Evolutionary conservation across 2,113 vertebrate genomes (phyloP).

Genomic region (Triplophysa siluroides): DNA sequence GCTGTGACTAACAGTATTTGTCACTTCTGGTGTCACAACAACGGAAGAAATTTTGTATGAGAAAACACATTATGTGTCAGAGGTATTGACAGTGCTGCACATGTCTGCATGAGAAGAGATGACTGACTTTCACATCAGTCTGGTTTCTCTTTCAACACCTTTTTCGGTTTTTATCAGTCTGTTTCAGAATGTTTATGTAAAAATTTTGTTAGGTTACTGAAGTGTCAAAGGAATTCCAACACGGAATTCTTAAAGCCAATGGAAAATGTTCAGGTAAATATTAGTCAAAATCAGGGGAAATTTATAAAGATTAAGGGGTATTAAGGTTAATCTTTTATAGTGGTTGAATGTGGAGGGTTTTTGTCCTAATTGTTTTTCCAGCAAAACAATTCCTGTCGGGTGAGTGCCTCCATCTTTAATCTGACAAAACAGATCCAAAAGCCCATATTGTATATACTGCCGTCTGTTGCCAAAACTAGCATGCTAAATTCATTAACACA

Average conservation of each 20-base stretch:
- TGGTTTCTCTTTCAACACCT: slow-evolving; percentile 32
- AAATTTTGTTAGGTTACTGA: neutral
- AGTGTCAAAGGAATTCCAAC: neutral
- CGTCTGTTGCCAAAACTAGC: slow-evolving; percentile 58
- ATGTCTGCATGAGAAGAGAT: slow-evolving; percentile 33
- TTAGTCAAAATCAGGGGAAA: neutral
- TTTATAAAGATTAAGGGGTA: neutral
- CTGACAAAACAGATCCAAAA: slow-evolving; percentile 52
- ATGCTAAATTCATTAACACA: slow-evolving; percentile 71
- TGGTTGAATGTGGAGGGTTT: neutral
- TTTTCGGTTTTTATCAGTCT: slow-evolving; percentile 3
- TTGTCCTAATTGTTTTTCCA: neutral
- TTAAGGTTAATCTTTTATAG: slow-evolving; percentile 9
- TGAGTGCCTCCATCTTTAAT: slow-evolving; percentile 54
- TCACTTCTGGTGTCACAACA: slow-evolving; percentile 25
- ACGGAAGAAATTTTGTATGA: slow-evolving; percentile 13
- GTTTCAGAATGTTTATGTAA: neutral
- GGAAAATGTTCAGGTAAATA: slow-evolving; percentile 9
- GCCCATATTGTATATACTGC: neutral
- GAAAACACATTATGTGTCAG: slow-evolving; percentile 38
- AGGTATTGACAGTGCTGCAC: slow-evolving; percentile 40
- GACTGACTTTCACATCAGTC: slow-evolving; percentile 42
- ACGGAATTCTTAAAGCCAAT: neutral
- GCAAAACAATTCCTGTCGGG: neutral
- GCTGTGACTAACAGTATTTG: slow-evolving; percentile 45